Conservation (phyloP, 2,888 invertebrate genomes). For the Clivina fossor region DNA sequence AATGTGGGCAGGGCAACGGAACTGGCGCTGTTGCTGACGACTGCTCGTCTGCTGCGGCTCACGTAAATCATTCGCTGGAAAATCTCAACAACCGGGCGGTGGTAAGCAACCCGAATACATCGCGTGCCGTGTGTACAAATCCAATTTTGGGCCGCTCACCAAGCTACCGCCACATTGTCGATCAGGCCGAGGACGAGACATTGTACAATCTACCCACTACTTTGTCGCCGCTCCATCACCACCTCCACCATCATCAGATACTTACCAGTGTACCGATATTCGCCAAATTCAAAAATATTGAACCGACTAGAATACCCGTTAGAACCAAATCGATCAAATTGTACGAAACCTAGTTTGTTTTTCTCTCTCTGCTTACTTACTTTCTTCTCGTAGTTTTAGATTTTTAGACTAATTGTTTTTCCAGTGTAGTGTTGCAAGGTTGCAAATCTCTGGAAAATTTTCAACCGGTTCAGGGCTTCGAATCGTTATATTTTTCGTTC, state of each 20-base stretch:
- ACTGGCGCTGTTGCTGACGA: constrained; percentile 58
- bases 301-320: constrained; percentile 14
- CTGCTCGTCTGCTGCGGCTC: constrained; percentile 55
- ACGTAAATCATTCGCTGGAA: constrained; percentile 36
- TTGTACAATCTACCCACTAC: constrained; percentile 3
- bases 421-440: too few relatives aligned
- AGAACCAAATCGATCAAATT: constrained; percentile 24
- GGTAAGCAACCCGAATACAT: constrained; percentile 36
- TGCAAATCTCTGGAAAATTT: too few relatives aligned
- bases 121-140: constrained; percentile 59
- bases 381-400: not conserved
- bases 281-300: constrained; percentile 27
- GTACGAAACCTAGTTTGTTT: constrained; percentile 13
- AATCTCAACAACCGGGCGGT: constrained; percentile 22
- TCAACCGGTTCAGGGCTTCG: too few relatives aligned
- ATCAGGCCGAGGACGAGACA: constrained; percentile 45
- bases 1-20: constrained; percentile 56
- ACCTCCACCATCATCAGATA: constrained; percentile 3
- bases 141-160: constrained; percentile 59
- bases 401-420: too few relatives aligned
- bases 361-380: not conserved
- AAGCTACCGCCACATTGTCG: constrained; percentile 53
- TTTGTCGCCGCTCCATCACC: not conserved
- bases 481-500: too few relatives aligned
- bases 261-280: constrained; percentile 17